phyloP scores from a whole-genome alignment of 2,888 invertebrate genomes.

The Orthosia gothica region DNA sequence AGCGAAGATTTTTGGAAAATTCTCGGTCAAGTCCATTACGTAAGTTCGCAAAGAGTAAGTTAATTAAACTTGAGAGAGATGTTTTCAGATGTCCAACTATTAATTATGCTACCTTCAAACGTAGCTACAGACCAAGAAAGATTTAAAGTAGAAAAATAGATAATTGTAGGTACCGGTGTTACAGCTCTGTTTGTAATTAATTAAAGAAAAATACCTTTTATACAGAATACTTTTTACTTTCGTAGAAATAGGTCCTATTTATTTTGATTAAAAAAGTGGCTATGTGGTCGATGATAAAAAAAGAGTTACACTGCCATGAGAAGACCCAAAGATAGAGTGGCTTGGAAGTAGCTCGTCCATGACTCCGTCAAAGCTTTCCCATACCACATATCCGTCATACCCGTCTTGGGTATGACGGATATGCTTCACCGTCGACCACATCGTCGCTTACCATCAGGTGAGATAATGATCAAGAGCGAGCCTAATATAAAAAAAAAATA shows the following conservation, averaged over 20 bases:
- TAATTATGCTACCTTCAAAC: conserved; percentile 46
- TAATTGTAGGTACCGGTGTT: conserved; percentile 3
- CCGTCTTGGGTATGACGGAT: too few species aligned
- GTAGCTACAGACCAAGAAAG: conserved; percentile 20
- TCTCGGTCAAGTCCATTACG: conserved; percentile 43
- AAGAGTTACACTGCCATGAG: too few species aligned
- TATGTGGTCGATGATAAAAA: too few species aligned
- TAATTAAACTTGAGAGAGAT: conserved; percentile 54
- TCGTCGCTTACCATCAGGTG: too few species aligned
- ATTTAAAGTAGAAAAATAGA: background rate
- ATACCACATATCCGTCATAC: too few species aligned
- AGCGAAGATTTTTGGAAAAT: conserved; percentile 37
- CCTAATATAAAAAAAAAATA: too few species aligned
- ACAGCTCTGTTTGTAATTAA: conserved; percentile 13
- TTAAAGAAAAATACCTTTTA: conserved; percentile 10
- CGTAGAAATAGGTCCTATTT: background rate
- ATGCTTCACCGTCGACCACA: too few species aligned
- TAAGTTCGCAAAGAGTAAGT: conserved; percentile 30
- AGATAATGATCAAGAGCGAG: too few species aligned
- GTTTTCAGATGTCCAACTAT: conserved; percentile 55
- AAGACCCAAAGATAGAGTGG: too few species aligned
- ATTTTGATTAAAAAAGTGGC: background rate
- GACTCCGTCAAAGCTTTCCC: too few species aligned
- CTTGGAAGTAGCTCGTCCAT: too few species aligned
- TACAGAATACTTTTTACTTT: background rate